Evolutionary conservation across 2,113 vertebrate species (phyloP).

Genomic region (Potamarius usumacintae): DNA sequence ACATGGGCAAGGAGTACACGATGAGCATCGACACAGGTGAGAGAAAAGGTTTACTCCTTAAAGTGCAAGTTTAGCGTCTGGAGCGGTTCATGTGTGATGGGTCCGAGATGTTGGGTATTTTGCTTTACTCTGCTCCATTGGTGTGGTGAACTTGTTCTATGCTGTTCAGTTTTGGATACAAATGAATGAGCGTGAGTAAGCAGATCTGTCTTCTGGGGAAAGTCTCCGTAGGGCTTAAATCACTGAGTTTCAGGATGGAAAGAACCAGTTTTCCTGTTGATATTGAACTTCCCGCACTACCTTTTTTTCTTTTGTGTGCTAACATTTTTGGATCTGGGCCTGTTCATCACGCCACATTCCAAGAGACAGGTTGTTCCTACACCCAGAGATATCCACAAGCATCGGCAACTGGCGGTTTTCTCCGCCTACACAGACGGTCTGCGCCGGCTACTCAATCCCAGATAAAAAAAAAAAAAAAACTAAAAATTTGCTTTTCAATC

Average conservation of each 20-base stretch:
- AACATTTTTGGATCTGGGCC: not conserved
- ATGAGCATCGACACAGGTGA: slow-evolving; percentile 91
- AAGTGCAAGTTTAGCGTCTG: not conserved
- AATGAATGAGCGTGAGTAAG: not conserved
- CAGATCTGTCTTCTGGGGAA: not conserved
- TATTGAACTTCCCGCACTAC: not conserved
- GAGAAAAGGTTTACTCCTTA: not conserved
- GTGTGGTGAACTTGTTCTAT: not conserved
- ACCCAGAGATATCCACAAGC: too few species aligned
- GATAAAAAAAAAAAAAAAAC: too few species aligned
- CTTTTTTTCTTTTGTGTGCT: not conserved
- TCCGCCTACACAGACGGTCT: too few species aligned
- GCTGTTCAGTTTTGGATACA: not conserved
- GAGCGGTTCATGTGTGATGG: not conserved
- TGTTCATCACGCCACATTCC: not conserved
- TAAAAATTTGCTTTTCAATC: too few species aligned
- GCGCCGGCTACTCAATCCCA: too few species aligned
- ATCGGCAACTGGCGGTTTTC: too few species aligned
- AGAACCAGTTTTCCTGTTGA: not conserved
- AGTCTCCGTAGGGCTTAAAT: not conserved
- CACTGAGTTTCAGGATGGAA: not conserved
- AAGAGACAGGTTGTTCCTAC: not conserved
- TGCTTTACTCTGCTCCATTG: not conserved
- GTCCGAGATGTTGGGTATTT: not conserved
- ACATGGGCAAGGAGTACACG: slow-evolving; percentile 86